Base-by-base conservation (phyloP, 2,888 invertebrate genomes). In the Lissocephala sabroskyi region DNA sequence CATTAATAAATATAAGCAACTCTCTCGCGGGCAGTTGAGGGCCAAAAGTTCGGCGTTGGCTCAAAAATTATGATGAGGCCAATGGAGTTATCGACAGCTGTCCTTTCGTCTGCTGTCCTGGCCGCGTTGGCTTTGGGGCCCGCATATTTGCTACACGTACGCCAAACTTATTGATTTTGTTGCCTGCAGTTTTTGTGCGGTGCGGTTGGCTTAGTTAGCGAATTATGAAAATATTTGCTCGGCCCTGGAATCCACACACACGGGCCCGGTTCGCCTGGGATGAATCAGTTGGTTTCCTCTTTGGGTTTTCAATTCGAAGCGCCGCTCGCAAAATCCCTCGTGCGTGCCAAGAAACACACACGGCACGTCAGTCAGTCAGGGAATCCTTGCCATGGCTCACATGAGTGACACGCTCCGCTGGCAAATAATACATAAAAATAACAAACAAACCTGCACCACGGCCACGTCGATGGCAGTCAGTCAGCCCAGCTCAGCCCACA, bases 101-200 rank as follows among this genome's bases (percentile, higher is more conserved):
- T n/a, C n/a, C n/a, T n/a, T n/a, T n/a, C n/a, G n/a, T n/a, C n/a
- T n/a, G n/a, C n/a, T n/a, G n/a, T n/a, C n/a, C n/a, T n/a, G n/a
- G n/a, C n/a, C n/a, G n/a, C n/a, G n/a, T n/a, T n/a, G n/a, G n/a
- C n/a, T n/a, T n/a, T n/a, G n/a, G n/a, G n/a, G n/a, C n/a, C n/a
- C n/a, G n/a, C n/a, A n/a, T n/a, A n/a, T n/a, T n/a, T n/a, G n/a
- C n/a, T n/a, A 64, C 71, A 78, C 79, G 79, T 73, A 60, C 74
- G 56, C 58, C 62, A 67, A 76, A 67, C 68, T 64, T 78, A 73
- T 79, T 78, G 71, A 78, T 73, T 73, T 71, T n/a, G n/a, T n/a
- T 66, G 11, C 49, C 56, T 64, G 57, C 62, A 67, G 59, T 61
- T 73, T 56, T n/a, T n/a, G n/a, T 59, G 71, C 52, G 59, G 75